A percentile compares a stretch with the other conserved stretches of the same genome.
These are phyloP conservation scores for Tenthredo mesomela DNA, from an alignment of 2,888 invertebrate species.

Conservation along the genomic window DNA sequence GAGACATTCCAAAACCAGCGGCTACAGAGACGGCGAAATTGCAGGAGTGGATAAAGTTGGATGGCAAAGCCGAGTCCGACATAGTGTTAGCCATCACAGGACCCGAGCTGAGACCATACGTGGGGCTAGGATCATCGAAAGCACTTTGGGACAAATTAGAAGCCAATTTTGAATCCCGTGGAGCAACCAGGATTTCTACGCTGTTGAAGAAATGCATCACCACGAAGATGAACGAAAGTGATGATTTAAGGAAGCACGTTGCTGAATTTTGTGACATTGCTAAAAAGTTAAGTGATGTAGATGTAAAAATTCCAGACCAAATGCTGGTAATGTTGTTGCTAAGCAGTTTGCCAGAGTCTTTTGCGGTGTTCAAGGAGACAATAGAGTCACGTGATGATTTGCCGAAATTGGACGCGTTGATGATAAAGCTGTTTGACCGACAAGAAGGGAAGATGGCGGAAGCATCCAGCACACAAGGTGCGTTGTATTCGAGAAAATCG, in stretches of 20 bases:
- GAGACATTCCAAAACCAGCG: conserved; percentile 47
- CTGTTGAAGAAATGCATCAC: conserved; percentile 54
- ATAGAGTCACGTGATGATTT: conserved; percentile 52
- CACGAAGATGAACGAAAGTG: conserved; percentile 55
- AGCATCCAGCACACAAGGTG: background rate
- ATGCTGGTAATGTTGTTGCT: too few relatives aligned
- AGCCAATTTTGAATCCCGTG: conserved; percentile 52
- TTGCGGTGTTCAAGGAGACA: conserved; percentile 40
- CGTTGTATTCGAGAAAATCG: background rate
- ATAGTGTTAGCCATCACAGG: conserved; percentile 56
- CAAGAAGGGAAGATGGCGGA: conserved; percentile 13
- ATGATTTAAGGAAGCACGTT: conserved; percentile 55
- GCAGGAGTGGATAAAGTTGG: conserved; percentile 51
- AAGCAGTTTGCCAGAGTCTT: conserved; percentile 46
- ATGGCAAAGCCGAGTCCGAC: conserved; percentile 57
- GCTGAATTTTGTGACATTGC: conserved; percentile 52
- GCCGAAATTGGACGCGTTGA: conserved; percentile 38
- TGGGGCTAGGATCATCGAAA: conserved; percentile 52
- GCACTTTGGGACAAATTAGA: conserved; percentile 57
- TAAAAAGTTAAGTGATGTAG: conserved; percentile 55
- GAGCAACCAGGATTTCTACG: conserved; percentile 57
- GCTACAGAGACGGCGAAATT: background rate
- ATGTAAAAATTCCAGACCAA: conserved; percentile 29
- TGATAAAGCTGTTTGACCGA: conserved; percentile 19
- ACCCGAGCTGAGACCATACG: conserved; percentile 52